Percentiles rank a stretch among this genome's conserved stretches.
phyloP scores from a whole-genome alignment of 2,113 vertebrate genomes.

The Mobula hypostoma region DNA sequence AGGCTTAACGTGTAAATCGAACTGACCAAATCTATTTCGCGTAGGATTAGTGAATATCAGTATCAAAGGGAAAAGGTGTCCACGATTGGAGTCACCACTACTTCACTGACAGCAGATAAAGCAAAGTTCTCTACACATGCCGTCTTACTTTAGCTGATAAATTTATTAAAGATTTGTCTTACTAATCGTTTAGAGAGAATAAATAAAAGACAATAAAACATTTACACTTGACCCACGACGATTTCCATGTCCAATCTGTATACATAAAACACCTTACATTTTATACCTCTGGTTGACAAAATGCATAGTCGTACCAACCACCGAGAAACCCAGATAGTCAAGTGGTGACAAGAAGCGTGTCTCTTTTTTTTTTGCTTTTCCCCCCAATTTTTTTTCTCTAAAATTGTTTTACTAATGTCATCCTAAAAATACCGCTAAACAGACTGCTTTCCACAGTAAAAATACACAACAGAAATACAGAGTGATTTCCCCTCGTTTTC shows the following conservation, averaged over 20 bases:
- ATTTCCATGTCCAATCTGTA: constrained; percentile 40
- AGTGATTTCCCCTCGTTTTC: neutral
- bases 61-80: no score
- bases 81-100: neutral
- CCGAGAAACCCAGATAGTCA: neutral
- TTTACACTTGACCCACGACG: constrained; percentile 56
- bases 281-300: neutral
- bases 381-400: neutral
- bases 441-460: constrained; percentile 14
- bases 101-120: neutral
- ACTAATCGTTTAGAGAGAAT: constrained; percentile 75
- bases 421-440: constrained; percentile 31
- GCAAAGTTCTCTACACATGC: neutral
- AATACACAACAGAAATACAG: neutral
- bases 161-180: constrained; percentile 83
- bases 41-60: neutral
- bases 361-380: neutral
- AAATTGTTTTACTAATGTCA: constrained; percentile 17
- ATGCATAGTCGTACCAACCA: neutral
- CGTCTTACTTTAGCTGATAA: constrained; percentile 65
- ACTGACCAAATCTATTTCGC: neutral
- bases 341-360: constrained; percentile 47
- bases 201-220: constrained; percentile 80
- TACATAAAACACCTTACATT: constrained; percentile 18
- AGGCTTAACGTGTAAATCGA: no score